phyloP scores from a whole-genome alignment of 2,888 invertebrate species.

The Macrophya alboannulata region DNA sequence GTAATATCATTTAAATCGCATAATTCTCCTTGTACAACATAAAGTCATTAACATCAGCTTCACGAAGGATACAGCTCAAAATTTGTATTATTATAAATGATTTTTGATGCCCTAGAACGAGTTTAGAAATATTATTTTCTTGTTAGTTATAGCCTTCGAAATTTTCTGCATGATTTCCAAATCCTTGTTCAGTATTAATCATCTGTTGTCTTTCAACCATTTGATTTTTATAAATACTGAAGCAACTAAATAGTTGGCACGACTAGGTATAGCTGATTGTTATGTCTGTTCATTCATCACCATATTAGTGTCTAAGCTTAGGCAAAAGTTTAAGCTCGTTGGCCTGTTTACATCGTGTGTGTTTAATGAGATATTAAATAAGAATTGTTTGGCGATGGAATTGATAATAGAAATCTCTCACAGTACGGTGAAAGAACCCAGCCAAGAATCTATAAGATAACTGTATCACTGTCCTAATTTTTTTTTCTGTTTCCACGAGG shows the following conservation, averaged over 20 bases:
- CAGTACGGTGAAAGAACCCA: background rate
- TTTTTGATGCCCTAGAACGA: background rate
- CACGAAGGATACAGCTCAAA: background rate
- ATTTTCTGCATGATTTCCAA: constrained; percentile 1
- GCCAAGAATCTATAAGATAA: background rate
- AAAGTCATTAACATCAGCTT: background rate
- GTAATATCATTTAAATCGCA: background rate
- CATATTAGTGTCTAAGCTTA: background rate
- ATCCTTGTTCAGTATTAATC: background rate
- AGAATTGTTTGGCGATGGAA: background rate
- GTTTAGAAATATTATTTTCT: background rate
- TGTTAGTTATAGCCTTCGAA: constrained; percentile 3
- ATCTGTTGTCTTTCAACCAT: background rate
- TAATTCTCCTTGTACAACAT: background rate
- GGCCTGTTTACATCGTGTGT: background rate
- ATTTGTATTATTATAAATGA: background rate
- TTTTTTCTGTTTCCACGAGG: background rate
- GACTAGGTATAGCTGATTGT: constrained; percentile 26
- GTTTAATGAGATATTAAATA: background rate
- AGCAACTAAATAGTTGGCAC: constrained; percentile 23
- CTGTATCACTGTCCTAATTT: background rate
- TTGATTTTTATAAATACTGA: background rate
- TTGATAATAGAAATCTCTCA: background rate
- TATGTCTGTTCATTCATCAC: background rate
- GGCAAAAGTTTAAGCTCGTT: constrained; percentile 6